These are phyloP conservation scores for Mormyrus proboscirostris DNA, from an alignment of 2,797 vertebrate species.

Conservation along the genomic window DNA sequence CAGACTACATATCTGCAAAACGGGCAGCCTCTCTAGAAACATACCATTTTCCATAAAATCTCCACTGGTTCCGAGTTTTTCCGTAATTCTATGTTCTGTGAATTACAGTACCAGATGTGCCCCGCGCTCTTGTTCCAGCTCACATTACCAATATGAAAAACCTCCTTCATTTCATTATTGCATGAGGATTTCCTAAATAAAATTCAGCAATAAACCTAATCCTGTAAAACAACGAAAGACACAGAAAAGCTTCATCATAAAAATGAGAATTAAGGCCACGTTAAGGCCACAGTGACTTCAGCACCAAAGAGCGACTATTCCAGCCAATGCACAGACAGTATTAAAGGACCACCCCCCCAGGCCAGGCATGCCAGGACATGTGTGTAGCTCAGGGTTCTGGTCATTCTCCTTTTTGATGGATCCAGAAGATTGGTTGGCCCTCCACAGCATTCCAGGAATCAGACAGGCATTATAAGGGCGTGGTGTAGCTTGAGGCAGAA, in stretches of 20 bases:
- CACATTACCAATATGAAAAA: not conserved
- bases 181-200: not conserved
- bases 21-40: not conserved
- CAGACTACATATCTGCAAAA: not conserved
- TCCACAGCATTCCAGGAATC: not conserved
- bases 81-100: not conserved
- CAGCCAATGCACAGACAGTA: not conserved
- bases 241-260: not conserved
- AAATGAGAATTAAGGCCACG: not conserved
- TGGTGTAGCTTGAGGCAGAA: not conserved
- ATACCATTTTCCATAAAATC: not conserved
- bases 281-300: not conserved
- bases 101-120: not conserved
- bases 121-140: not conserved
- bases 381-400: not conserved
- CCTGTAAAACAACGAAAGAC: not conserved
- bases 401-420: not conserved
- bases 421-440: not conserved
- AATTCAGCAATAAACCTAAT: not conserved
- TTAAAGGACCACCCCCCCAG: not conserved
- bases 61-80: not conserved
- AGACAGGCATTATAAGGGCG: not conserved
- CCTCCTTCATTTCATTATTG: slow-evolving; percentile 6
- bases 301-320: not conserved
- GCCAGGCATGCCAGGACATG: not conserved